Evolutionary conservation across 2,113 vertebrate genomes (phyloP).

Genomic region (Varanus komodoensis): DNA sequence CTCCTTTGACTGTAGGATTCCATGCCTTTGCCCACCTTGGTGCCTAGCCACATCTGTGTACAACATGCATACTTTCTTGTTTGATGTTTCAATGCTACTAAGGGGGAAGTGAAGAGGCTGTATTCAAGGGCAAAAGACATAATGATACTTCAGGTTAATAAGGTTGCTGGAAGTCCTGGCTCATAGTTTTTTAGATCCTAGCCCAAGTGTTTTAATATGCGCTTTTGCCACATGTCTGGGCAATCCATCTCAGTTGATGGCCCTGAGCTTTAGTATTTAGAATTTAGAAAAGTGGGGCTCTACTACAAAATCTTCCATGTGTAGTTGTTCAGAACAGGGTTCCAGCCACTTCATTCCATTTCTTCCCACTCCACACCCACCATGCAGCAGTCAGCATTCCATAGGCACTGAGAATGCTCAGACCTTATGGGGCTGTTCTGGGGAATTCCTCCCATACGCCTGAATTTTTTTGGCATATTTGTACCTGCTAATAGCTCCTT

Average conservation of each 20-base stretch:
- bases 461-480: too few relatives aligned
- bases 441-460: too few relatives aligned
- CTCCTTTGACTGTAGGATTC: not conserved
- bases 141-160: not conserved
- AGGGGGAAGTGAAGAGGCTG: not conserved
- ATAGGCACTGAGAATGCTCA: too few relatives aligned
- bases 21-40: not conserved
- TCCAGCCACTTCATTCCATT: too few relatives aligned
- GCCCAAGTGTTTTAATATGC: not conserved
- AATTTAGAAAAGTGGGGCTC: too few relatives aligned
- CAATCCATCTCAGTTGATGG: not conserved
- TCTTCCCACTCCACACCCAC: too few relatives aligned
- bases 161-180: not conserved
- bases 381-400: too few relatives aligned
- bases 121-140: too few relatives aligned
- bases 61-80: not conserved
- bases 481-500: too few relatives aligned
- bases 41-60: not conserved
- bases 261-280: not conserved
- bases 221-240: not conserved
- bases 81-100: not conserved
- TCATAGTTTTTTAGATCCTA: not conserved
- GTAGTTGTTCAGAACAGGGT: not conserved
- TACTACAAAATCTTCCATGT: too few relatives aligned
- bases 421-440: too few relatives aligned